These are phyloP conservation scores for Meloe dianella DNA, from an alignment of 2,888 invertebrate species.

Conservation along the genomic window DNA sequence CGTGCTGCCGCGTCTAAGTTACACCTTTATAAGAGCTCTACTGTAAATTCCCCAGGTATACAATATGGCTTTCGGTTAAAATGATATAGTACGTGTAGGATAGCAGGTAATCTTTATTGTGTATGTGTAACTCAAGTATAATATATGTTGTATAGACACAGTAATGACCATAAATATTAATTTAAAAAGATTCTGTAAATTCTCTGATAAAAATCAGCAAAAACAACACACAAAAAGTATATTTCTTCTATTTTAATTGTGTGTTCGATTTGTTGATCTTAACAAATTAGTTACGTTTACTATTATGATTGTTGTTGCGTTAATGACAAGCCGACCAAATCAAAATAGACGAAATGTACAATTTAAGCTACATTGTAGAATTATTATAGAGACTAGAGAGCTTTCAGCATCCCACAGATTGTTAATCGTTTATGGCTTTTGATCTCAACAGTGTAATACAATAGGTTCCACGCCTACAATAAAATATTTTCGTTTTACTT, in stretches of 20 bases:
- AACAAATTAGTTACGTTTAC: too few relatives aligned
- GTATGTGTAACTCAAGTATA: constrained; percentile 13
- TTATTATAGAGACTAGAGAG: not conserved
- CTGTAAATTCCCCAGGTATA: constrained; percentile 29
- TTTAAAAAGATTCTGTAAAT: not conserved
- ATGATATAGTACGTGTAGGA: constrained; percentile 33
- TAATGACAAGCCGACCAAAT: not conserved
- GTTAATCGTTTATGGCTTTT: constrained; percentile 4
- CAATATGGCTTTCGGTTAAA: constrained; percentile 30
- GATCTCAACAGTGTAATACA: not conserved
- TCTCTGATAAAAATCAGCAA: not conserved
- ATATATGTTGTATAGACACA: constrained; percentile 14
- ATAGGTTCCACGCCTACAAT: not conserved
- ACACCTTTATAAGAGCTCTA: constrained; percentile 20
- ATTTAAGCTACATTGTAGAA: not conserved
- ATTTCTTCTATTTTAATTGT: too few relatives aligned
- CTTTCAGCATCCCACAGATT: constrained; percentile 13
- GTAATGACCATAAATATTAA: constrained; percentile 22
- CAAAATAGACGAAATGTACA: not conserved
- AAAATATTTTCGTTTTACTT: not conserved
- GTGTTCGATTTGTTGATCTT: too few relatives aligned
- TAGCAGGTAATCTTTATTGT: constrained; percentile 21
- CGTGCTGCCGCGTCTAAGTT: constrained; percentile 28
- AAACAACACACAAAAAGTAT: not conserved
- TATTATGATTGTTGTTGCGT: too few relatives aligned